phyloP scores from a whole-genome alignment of 1,140 invertebrate genomes.

The Lasaia peninsularis region DNA sequence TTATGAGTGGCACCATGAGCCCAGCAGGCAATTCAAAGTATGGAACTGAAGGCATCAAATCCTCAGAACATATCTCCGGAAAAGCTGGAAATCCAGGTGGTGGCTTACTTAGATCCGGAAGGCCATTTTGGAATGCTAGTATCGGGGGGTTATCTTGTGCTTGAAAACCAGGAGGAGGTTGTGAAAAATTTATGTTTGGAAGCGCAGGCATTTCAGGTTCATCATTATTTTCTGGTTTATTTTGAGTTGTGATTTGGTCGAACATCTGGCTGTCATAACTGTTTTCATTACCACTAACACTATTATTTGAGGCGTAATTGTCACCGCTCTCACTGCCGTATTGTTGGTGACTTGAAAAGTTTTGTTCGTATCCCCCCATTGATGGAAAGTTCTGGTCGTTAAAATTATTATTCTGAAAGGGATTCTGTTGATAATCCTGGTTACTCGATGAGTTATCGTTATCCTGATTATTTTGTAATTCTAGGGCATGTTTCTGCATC shows the following conservation, averaged over 20 bases:
- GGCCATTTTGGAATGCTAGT: constrained; percentile 72
- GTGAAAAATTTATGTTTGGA: constrained; percentile 74
- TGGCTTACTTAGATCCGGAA: constrained; percentile 91
- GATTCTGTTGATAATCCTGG: constrained; percentile 37
- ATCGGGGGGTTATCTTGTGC: constrained; percentile 43
- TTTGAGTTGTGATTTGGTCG: constrained; percentile 56
- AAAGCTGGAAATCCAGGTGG: constrained; percentile 87
- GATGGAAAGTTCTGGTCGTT: constrained; percentile 56
- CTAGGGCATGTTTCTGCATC: constrained; percentile 86
- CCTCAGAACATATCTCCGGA: constrained; percentile 78
- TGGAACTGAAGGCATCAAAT: constrained; percentile 92
- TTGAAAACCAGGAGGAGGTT: constrained; percentile 79
- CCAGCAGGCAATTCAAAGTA: constrained; percentile 98
- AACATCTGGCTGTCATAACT: constrained; percentile 69
- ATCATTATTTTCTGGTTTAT: constrained; percentile 45
- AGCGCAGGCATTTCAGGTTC: constrained; percentile 56
- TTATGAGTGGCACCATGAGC: constrained; percentile 95
- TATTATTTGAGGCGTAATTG: constrained; percentile 64
- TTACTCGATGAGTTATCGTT: constrained; percentile 36
- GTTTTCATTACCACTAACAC: constrained; percentile 67
- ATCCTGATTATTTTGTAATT: constrained; percentile 79
- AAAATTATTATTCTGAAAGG: constrained; percentile 55
- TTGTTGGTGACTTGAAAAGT: constrained; percentile 48
- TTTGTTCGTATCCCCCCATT: constrained; percentile 50
- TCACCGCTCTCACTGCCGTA: constrained; percentile 68